A percentile compares a stretch with the other conserved stretches of the same genome.
Conservation (phyloP, 2,797 vertebrate species). For the Hydrophis major region DNA sequence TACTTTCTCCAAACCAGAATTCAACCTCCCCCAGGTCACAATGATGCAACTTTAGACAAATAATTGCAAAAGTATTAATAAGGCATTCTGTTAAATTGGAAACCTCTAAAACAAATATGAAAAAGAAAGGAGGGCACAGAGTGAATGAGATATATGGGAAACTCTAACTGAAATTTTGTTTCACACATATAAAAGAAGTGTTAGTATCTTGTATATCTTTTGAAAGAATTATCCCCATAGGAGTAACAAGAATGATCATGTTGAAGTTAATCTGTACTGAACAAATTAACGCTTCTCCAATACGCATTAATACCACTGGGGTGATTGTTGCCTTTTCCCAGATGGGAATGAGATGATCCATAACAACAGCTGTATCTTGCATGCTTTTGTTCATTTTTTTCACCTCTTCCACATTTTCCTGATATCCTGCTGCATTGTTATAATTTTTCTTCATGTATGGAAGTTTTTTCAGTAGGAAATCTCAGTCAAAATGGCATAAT, state of each 20-base stretch:
- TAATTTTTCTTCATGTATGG: background rate
- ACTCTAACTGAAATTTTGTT: conserved; percentile 14
- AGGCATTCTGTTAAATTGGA: background rate
- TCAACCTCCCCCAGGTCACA: background rate
- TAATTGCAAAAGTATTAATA: background rate
- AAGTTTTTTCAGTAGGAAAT: background rate
- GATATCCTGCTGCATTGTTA: background rate
- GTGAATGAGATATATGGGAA: conserved; percentile 24
- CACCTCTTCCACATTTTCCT: background rate
- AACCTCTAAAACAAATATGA: conserved; percentile 1
- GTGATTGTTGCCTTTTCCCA: background rate
- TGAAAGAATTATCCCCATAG: conserved; percentile 6
- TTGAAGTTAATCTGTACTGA: background rate
- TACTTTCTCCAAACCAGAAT: background rate
- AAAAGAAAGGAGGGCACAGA: background rate
- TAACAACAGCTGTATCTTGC: background rate
- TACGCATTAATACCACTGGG: background rate
- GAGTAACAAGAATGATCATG: background rate
- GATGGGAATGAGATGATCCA: background rate
- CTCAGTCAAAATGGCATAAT: background rate
- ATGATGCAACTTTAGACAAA: background rate
- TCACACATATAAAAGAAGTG: conserved; percentile 32
- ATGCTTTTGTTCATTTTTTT: background rate
- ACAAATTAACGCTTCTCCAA: conserved; percentile 6
- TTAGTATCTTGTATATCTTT: conserved; percentile 14